A percentile compares a stretch with the other conserved stretches of the same genome.
These are phyloP conservation scores for Protophormia terraenovae DNA, from an alignment of 2,888 invertebrate species.

Conservation along the genomic window DNA sequence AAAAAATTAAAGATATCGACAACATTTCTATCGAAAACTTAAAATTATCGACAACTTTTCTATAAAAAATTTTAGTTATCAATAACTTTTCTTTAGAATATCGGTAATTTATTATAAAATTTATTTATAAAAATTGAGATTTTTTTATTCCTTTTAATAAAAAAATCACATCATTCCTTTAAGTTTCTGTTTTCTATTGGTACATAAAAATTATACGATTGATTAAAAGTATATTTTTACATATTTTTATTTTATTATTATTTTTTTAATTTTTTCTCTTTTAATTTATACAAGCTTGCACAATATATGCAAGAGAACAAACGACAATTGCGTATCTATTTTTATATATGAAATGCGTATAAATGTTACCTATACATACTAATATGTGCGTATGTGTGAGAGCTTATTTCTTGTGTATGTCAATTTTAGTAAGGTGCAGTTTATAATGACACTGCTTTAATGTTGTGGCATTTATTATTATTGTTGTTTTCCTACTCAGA, in stretches of 20 bases:
- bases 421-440: constrained; percentile 44
- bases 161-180: background rate
- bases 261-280: background rate
- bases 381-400: background rate
- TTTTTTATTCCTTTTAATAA: background rate
- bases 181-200: background rate
- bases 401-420: background rate
- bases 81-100: background rate
- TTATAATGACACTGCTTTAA: background rate
- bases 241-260: background rate
- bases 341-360: background rate
- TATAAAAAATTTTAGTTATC: background rate
- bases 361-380: too few relatives aligned
- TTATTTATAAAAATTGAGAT: background rate
- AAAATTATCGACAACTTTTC: background rate
- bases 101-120: background rate
- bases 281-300: constrained; percentile 5
- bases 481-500: constrained; percentile 41
- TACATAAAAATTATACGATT: background rate
- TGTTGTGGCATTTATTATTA: background rate
- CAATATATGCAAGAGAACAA: background rate
- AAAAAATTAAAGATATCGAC: background rate
- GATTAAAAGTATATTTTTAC: background rate
- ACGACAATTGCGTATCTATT: background rate
- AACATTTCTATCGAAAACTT: background rate